Conservation (phyloP, 2,113 vertebrate species). For the Heliornis fulica region DNA sequence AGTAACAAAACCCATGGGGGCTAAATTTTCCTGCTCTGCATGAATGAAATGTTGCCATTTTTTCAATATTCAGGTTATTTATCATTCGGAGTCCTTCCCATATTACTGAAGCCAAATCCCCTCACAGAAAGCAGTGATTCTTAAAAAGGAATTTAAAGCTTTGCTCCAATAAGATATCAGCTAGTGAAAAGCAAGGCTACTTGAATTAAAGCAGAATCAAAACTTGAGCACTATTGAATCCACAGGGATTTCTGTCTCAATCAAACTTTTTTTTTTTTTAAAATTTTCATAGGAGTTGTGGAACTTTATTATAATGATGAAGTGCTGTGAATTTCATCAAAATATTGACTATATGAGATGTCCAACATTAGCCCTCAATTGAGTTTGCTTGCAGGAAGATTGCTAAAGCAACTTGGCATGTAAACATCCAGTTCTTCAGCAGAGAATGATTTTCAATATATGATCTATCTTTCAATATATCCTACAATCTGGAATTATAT, state of each 20-base stretch:
- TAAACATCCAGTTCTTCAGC: neutral
- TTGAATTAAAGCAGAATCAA: neutral
- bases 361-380: neutral
- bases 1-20: neutral
- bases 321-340: neutral
- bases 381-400: neutral
- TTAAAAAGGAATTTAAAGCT: neutral
- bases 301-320: neutral
- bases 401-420: neutral
- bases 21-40: conserved; percentile 17
- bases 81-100: neutral
- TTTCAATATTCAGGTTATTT: conserved; percentile 41
- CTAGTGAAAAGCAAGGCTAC: neutral
- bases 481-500: neutral
- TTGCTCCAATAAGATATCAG: neutral
- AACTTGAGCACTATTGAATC: neutral
- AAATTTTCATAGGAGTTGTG: neutral
- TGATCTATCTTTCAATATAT: neutral
- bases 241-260: neutral
- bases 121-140: neutral
- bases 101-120: neutral
- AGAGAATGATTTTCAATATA: neutral
- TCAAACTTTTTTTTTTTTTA: neutral
- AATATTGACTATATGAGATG: neutral
- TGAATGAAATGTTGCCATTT: conserved; percentile 45